phyloP scores from a whole-genome alignment of 1,140 invertebrate genomes.

The Notospermus geniculatus region DNA sequence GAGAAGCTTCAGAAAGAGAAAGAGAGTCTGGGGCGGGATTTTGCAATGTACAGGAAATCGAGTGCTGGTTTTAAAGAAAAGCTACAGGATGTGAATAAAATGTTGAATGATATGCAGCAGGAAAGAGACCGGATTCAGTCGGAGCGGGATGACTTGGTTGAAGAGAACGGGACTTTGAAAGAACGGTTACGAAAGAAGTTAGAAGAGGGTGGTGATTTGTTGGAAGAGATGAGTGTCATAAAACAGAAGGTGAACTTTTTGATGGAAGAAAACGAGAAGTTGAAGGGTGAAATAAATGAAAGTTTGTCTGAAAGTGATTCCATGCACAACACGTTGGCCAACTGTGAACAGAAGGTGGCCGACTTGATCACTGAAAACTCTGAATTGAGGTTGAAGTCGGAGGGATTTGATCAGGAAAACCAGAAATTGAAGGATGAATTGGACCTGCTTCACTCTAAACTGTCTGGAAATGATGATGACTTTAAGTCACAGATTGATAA shows the following conservation, averaged over 20 bases:
- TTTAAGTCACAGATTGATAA: too few relatives aligned
- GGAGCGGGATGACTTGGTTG: background rate
- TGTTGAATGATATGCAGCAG: conserved; percentile 8
- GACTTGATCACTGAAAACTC: background rate
- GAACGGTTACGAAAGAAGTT: background rate
- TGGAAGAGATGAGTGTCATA: background rate
- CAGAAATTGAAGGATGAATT: background rate
- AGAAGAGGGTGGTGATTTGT: background rate
- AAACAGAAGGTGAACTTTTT: background rate
- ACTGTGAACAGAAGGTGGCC: conserved; percentile 44
- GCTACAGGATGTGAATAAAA: background rate
- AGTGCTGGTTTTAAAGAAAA: background rate
- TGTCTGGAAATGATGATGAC: too few relatives aligned
- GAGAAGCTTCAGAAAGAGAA: conserved; percentile 7
- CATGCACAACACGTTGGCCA: conserved; percentile 1
- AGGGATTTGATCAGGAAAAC: background rate
- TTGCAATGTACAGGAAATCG: background rate
- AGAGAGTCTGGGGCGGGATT: background rate
- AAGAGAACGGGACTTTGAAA: background rate
- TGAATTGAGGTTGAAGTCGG: background rate
- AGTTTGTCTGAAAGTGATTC: background rate
- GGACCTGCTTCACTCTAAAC: too few relatives aligned
- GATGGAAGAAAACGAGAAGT: background rate
- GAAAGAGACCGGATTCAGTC: background rate
- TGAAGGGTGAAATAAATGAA: background rate